Base-by-base conservation (phyloP, 2,113 vertebrate species). In the Ceratotherium simum region DNA sequence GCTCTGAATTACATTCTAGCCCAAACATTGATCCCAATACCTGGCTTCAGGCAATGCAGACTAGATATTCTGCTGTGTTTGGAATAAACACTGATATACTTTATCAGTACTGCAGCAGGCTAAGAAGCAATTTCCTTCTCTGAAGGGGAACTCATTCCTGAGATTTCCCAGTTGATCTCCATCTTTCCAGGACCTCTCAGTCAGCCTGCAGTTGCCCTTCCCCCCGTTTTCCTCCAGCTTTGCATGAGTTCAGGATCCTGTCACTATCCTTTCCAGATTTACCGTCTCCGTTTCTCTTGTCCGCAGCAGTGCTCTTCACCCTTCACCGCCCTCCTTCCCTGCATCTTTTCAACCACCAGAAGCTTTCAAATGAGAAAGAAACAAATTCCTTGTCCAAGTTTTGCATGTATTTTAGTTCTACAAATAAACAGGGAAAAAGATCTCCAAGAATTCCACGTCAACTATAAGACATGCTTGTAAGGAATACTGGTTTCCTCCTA, bases 401-500 rank as follows among this genome's bases (percentile, higher is more conserved):
- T 51, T 92, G 69, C 48, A 39, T 23, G 7, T 56, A 72, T 87
- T 81, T 78, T 70, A 95, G 78, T 33, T 90, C 62, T 54, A 69
- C 56, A 90, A 96, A 95, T 56, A 85, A 95, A 92, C 9, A 46
- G 20, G 48, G 70, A 5, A 42, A 36, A 58, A 75, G 33, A 75
- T 36, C 67, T 91, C 73, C n/a, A 73, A 84, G 60, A 95, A 86
- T 91, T 93, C 58, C 67, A 88, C 27, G 42, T 23, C 39, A 79
- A 48, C 39, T 93, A 73, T 78, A 39, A 48, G 75, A 85, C 29
- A 79, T 27, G 23, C 78, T 85, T 81, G 21, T 79, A 56, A 91
- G 54, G 65, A 89, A 72, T 31, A 83, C 10, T 72, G 33, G 65
- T 89, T 96, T 98, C 86, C 84, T 93, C n/a, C 79, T 46, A 70